These are phyloP conservation scores for Nothura maculosa DNA, from an alignment of 2,797 vertebrate species.

Conservation along the genomic window DNA sequence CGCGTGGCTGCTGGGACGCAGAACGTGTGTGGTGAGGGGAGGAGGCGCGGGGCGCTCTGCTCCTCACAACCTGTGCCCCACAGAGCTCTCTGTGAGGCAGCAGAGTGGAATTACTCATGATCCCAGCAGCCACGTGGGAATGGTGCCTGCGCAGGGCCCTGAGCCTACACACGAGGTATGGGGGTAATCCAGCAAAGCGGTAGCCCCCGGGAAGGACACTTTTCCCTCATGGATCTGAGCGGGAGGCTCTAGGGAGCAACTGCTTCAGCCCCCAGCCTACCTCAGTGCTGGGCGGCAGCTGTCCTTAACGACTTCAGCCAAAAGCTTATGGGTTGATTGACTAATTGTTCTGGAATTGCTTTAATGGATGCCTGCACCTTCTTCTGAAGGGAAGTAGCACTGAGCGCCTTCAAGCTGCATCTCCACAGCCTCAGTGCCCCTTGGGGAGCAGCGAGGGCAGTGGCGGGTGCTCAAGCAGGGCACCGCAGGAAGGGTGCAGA, in stretches of 20 bases:
- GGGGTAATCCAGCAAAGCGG: background rate
- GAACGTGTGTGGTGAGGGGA: background rate
- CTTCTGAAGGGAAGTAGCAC: background rate
- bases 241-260: accelerated
- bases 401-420: background rate
- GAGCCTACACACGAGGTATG: background rate
- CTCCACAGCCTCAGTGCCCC: background rate
- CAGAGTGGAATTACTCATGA: background rate
- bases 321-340: background rate
- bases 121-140: accelerated
- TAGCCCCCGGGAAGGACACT: background rate
- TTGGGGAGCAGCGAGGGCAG: background rate
- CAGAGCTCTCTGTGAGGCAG: background rate
- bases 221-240: background rate
- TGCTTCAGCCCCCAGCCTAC: background rate
- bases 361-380: background rate
- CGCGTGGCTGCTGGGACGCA: background rate
- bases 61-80: background rate
- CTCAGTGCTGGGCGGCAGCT: background rate
- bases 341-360: background rate
- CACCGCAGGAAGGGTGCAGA: too few species aligned
- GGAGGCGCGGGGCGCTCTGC: background rate
- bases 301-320: background rate
- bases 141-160: background rate
- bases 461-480: background rate